Percentiles rank a stretch among this genome's conserved stretches.
phyloP scores from a whole-genome alignment of 2,888 invertebrate species.

The Diplazon laetatorius region DNA sequence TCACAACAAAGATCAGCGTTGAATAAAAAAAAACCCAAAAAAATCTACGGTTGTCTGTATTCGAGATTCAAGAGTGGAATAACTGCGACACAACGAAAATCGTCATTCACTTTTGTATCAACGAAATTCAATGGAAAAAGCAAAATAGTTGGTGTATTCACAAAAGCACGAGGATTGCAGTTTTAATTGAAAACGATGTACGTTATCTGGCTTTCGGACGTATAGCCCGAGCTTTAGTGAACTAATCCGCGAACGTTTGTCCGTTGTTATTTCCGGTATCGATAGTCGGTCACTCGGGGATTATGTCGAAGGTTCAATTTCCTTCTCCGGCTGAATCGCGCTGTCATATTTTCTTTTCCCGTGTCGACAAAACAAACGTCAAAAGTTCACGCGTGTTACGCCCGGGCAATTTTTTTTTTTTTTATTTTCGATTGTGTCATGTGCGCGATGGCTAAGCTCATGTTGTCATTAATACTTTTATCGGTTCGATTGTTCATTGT shows the following conservation, averaged over 20 bases:
- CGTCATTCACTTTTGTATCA: neutral
- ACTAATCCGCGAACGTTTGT: constrained; percentile 10
- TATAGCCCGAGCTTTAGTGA: neutral
- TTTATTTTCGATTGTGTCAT: neutral
- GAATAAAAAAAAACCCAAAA: no score
- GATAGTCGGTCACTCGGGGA: neutral
- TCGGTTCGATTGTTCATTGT: constrained; percentile 31
- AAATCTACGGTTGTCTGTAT: neutral
- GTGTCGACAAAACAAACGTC: neutral
- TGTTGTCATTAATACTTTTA: constrained; percentile 46
- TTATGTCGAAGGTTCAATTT: constrained; percentile 14
- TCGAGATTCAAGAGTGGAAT: neutral
- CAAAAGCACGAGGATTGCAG: neutral
- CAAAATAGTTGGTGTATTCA: neutral
- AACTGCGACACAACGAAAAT: neutral
- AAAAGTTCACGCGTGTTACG: neutral
- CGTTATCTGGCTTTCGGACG: neutral
- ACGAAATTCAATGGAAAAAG: neutral
- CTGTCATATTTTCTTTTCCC: constrained; percentile 18
- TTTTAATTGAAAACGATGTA: neutral
- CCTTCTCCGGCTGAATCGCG: neutral
- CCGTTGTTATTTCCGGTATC: constrained; percentile 13
- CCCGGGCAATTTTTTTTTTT: neutral
- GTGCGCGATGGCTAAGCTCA: constrained; percentile 54
- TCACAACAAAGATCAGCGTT: constrained; percentile 20